phyloP scores from a whole-genome alignment of 2,797 vertebrate genomes.

The Phrynocephalus guinanensis region DNA sequence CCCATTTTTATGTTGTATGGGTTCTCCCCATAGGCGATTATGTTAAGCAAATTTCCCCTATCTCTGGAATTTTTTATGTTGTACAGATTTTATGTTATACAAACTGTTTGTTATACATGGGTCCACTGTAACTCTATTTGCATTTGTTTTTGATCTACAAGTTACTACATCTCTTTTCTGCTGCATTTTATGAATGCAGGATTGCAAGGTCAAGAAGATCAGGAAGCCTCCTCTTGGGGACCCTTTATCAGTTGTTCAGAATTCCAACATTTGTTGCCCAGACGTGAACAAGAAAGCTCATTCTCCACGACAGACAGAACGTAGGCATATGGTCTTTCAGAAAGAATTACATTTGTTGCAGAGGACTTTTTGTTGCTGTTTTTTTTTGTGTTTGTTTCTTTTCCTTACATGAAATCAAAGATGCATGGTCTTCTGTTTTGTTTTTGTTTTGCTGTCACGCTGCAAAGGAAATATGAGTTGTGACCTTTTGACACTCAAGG shows the following conservation, averaged over 20 bases:
- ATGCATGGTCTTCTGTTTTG: not conserved
- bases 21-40: too few relatives aligned
- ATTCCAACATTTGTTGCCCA: conserved; percentile 16
- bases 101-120: too few relatives aligned
- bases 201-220: conserved; percentile 13
- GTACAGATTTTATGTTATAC: too few relatives aligned
- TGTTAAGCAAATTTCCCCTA: too few relatives aligned
- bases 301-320: not conserved
- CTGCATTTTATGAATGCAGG: conserved; percentile 13
- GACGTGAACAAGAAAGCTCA: conserved; percentile 7
- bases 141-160: not conserved
- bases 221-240: not conserved
- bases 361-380: not conserved
- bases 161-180: not conserved
- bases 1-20: too few relatives aligned
- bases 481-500: conserved; percentile 23
- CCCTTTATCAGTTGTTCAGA: conserved; percentile 15
- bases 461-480: not conserved
- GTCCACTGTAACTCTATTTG: not conserved
- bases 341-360: conserved; percentile 35
- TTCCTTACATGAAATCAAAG: not conserved
- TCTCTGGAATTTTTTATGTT: too few relatives aligned
- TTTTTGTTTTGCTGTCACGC: not conserved
- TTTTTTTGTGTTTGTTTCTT: not conserved
- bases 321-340: conserved; percentile 8